Base-by-base conservation (phyloP, 1,140 invertebrate species). In the Polypedilum pembai region DNA sequence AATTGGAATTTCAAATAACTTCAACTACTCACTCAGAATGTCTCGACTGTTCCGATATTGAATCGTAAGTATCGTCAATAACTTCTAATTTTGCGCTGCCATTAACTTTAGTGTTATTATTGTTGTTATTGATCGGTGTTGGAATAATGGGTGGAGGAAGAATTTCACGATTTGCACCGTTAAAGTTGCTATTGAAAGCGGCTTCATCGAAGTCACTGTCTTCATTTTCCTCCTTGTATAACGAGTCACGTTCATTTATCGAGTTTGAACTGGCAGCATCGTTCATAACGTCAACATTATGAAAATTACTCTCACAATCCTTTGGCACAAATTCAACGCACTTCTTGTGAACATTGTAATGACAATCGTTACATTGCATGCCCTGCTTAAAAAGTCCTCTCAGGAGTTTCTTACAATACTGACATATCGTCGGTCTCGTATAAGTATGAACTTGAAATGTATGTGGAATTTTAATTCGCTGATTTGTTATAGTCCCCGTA, bases 281-380 rank as follows among this genome's bases (percentile, higher is more conserved):
- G 74, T 90, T 88, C 73, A 82, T 86, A 83, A 7, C 77, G 75
- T 79, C 78, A 0, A 76, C 24, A 33, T 33, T 75, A 73, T 80
- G 84, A 76, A 84, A 82, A 83, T 98, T 95, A 15, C 94, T 96
- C 17, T 92, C 91, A 85, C 97, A 99, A 83, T 98, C 94, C 84
- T 95, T 97, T 18, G 96, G 94, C 77, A 98, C 92, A 83, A 92
- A 90, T 24, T 95, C 93, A 76, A 95, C 87, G 84, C 97, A 99
- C 83, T 98, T 98, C 81, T 98, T 95, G 83, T 99, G 97, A 75
- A 93, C 94, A 85, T 99, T 99, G 83, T 96, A 98, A 82, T 96
- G 95, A 82, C 97, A 99, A 86, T 98, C 96, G 85, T 95, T 94
- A 83, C 98, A 99, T 82, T 99, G 97, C 74, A 98, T 83, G 66